Percentiles rank a stretch among this genome's conserved stretches.
Conservation (phyloP, 2,113 vertebrate genomes). For the Arizona elegans region DNA sequence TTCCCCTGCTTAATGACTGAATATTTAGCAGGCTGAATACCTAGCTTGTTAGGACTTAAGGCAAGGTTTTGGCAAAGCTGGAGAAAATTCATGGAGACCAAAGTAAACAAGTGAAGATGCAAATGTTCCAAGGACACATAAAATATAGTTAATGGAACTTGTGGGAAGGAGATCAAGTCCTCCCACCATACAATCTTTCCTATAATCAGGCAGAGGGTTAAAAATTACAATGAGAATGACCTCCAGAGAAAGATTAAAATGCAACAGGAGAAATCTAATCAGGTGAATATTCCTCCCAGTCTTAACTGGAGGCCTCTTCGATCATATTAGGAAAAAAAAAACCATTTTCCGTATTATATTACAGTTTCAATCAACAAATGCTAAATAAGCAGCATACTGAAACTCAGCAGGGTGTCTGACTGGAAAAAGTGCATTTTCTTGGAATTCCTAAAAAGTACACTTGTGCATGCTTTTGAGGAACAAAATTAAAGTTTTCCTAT, state of each 20-base stretch:
- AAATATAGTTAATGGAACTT: slow-evolving; percentile 22
- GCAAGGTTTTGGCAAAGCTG: not conserved
- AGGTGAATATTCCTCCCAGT: not conserved
- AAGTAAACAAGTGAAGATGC: not conserved
- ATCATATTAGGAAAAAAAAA: not conserved
- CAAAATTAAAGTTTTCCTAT: not conserved
- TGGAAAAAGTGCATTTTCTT: not conserved
- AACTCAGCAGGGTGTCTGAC: not conserved
- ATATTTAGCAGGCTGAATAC: not conserved
- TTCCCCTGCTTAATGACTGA: not conserved
- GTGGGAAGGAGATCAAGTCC: not conserved
- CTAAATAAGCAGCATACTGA: not conserved
- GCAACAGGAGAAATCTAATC: not conserved
- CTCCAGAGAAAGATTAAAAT: not conserved
- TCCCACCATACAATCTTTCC: not conserved
- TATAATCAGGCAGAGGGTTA: not conserved
- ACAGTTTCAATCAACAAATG: not conserved
- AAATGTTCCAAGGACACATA: not conserved
- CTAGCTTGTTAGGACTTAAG: not conserved
- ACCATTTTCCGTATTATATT: not conserved
- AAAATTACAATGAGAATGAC: not conserved
- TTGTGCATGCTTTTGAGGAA: not conserved
- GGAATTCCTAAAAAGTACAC: not conserved
- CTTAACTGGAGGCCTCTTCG: not conserved
- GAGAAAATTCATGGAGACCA: slow-evolving; percentile 1